Conservation (phyloP, 2,888 invertebrate species). For the Leptura quadrifasciata region DNA sequence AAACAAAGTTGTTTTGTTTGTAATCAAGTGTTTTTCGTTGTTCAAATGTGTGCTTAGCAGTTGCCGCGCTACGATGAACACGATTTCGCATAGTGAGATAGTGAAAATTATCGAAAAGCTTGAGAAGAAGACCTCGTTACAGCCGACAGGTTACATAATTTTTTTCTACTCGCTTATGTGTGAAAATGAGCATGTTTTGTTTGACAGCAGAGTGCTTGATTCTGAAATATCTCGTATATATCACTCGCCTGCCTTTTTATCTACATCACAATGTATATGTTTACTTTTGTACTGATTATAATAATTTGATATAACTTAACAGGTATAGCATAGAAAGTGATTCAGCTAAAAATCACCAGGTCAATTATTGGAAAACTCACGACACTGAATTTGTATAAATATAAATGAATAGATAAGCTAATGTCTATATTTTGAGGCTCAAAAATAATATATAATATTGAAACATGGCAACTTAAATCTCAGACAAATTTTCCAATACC, state of each 20-base stretch:
- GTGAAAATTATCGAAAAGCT: constrained; percentile 55
- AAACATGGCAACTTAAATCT: too few relatives aligned
- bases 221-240: neutral
- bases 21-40: constrained; percentile 43
- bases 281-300: neutral
- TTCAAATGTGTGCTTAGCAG: constrained; percentile 50
- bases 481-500: too few relatives aligned
- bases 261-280: neutral
- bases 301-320: too few relatives aligned
- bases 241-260: neutral
- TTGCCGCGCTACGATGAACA: constrained; percentile 52
- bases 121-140: constrained; percentile 49
- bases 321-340: too few relatives aligned
- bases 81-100: constrained; percentile 52
- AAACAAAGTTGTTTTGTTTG: constrained; percentile 47
- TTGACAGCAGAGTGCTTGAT: neutral
- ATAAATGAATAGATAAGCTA: too few relatives aligned
- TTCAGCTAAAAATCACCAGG: too few relatives aligned
- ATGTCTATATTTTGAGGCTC: too few relatives aligned
- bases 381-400: too few relatives aligned
- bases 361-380: too few relatives aligned
- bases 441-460: too few relatives aligned
- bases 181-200: constrained; percentile 12
- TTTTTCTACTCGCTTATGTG: neutral
- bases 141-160: constrained; percentile 48